Conservation (phyloP, 2,113 vertebrate genomes). For the Gila orcuttii region DNA sequence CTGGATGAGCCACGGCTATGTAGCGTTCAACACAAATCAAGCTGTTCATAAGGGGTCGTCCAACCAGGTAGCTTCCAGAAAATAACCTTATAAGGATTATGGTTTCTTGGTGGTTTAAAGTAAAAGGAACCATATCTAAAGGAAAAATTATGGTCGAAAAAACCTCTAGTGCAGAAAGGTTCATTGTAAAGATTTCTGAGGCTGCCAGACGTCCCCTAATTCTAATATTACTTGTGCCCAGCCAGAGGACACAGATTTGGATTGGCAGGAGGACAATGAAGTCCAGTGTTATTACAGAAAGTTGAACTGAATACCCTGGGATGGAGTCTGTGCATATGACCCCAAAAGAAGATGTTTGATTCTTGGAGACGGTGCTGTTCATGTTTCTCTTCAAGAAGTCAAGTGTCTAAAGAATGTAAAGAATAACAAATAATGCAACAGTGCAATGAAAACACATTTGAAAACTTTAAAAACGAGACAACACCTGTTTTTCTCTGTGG, state of each 20-base stretch:
- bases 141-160: too few relatives aligned
- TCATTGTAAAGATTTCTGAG: slow-evolving; percentile 7
- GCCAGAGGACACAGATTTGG: slow-evolving; percentile 21
- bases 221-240: neutral
- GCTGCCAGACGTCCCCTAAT: neutral
- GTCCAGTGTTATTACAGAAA: neutral
- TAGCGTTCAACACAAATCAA: slow-evolving; percentile 36
- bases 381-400: neutral
- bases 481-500: neutral
- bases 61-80: neutral
- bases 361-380: neutral
- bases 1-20: slow-evolving; percentile 12
- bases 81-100: neutral
- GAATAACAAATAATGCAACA: neutral
- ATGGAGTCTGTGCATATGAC: neutral
- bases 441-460: neutral
- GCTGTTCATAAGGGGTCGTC: neutral
- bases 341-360: neutral
- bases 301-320: neutral
- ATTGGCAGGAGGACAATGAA: neutral
- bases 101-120: neutral
- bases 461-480: neutral
- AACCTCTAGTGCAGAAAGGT: neutral
- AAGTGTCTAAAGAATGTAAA: neutral
- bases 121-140: too few relatives aligned